Evolutionary conservation across 2,797 vertebrate species (phyloP), one percentile per base, ranked within the genome.

Genomic region (Smutsia gigantea): DNA sequence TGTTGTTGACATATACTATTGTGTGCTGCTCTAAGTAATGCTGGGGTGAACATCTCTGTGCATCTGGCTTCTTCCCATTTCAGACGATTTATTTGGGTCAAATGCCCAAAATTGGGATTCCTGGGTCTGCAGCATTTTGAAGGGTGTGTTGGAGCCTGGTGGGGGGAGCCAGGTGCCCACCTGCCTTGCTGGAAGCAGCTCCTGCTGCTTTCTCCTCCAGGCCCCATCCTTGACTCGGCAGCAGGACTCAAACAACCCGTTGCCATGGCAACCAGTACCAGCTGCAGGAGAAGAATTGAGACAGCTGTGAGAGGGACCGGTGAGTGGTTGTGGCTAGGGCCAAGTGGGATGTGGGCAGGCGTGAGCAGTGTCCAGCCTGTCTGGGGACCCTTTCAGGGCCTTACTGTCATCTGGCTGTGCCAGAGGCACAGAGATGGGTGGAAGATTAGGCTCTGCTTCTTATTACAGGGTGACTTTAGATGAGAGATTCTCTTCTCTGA

Each of bases 161-260:
- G 1, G 79, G 15, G 1, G 1, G 68, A 21, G 63, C 61, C 90
- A 81, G 84, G 75, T 78, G 81, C 72, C 55, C 0, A 21, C 68
- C 17, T 15, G 27, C 69, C 93, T 51, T 64, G 71, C 2, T 68
- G 93, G 51, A 88, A 21, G 85, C 93, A 92, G 88, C 68, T 57
- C 57, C 29, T 8, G 85, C 8, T 0, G 63, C 68, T 72, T 2
- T 55, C 2, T 74, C 49, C 94, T 93, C 94, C 46, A 0, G 63
- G 97, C 34, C 39, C 97, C 85, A 39, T 95, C 97, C 71, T 98
- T 90, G 74, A 95, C 97, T 97, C 91, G 86, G 51, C n/a, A 1
- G 92, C 94, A 93, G 49, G 23, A 94, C 97, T 94, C 74, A 68
- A 97, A 87, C 42, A 69, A 53, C 85, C 94, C 2, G 39, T 98